phyloP scores from a whole-genome alignment of 2,888 invertebrate genomes.

The Hyposoter dolosus region DNA sequence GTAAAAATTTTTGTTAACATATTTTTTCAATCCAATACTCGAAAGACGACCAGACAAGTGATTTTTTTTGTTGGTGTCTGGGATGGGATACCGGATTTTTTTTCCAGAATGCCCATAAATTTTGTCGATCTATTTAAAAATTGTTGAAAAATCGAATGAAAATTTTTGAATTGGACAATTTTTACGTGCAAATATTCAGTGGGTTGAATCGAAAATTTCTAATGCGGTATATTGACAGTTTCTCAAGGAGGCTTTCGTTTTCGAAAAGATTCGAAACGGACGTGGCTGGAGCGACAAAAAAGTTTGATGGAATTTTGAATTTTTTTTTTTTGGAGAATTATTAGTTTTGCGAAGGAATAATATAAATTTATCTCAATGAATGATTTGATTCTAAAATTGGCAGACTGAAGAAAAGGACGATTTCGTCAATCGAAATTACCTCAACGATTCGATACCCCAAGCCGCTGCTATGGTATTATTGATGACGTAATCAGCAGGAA shows the following conservation, averaged over 20 bases:
- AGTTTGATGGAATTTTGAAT: neutral
- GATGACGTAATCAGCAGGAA: slow-evolving; percentile 89
- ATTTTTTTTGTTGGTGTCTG: too few species aligned
- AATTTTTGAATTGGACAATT: neutral
- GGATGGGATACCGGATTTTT: too few species aligned
- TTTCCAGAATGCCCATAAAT: too few species aligned
- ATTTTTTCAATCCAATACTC: too few species aligned
- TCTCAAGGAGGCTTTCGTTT: neutral
- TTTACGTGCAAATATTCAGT: neutral
- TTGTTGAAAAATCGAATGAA: neutral
- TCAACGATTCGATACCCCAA: slow-evolving; percentile 84
- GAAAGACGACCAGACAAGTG: too few species aligned
- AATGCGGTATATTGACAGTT: neutral
- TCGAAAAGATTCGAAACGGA: neutral
- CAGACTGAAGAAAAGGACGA: neutral
- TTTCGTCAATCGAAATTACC: slow-evolving; percentile 65
- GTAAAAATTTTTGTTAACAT: too few species aligned
- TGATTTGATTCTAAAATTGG: neutral
- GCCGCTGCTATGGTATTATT: slow-evolving; percentile 87
- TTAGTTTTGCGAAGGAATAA: neutral
- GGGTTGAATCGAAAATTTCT: neutral
- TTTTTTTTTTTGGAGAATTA: too few species aligned
- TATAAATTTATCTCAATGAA: neutral
- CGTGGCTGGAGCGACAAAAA: neutral
- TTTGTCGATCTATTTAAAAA: neutral